Evolutionary conservation across 2,113 vertebrate species (phyloP).

Genomic region (Neoarius graeffei): DNA sequence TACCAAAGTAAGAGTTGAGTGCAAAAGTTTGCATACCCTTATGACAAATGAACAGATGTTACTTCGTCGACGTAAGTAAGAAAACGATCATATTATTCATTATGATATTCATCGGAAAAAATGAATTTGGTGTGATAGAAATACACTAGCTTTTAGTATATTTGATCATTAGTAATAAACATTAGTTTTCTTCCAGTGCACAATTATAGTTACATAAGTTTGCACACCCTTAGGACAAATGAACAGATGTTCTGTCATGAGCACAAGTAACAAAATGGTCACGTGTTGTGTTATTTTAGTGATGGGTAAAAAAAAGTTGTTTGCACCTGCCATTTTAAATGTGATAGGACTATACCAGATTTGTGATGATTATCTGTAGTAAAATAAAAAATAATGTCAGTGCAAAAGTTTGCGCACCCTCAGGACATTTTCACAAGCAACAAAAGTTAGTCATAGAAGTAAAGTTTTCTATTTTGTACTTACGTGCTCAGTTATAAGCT

Average conservation of each 20-base stretch:
- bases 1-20: neutral
- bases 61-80: neutral
- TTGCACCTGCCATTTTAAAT: neutral
- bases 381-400: neutral
- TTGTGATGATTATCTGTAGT: neutral
- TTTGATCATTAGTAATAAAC: neutral
- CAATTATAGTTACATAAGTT: neutral
- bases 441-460: neutral
- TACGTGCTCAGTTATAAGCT: neutral
- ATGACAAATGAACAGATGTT: neutral
- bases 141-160: neutral
- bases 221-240: neutral
- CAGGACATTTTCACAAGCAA: neutral
- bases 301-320: neutral
- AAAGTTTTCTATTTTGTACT: neutral
- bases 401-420: neutral
- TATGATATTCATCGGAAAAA: neutral
- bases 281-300: neutral
- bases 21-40: neutral
- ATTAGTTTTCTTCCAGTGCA: neutral
- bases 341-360: neutral
- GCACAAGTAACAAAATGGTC: neutral
- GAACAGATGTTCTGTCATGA: neutral
- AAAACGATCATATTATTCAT: neutral
- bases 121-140: neutral